Evolutionary conservation across 2,888 invertebrate genomes (phyloP), one percentile per base, ranked within the genome.

Genomic region (Xiphydria camelus): DNA sequence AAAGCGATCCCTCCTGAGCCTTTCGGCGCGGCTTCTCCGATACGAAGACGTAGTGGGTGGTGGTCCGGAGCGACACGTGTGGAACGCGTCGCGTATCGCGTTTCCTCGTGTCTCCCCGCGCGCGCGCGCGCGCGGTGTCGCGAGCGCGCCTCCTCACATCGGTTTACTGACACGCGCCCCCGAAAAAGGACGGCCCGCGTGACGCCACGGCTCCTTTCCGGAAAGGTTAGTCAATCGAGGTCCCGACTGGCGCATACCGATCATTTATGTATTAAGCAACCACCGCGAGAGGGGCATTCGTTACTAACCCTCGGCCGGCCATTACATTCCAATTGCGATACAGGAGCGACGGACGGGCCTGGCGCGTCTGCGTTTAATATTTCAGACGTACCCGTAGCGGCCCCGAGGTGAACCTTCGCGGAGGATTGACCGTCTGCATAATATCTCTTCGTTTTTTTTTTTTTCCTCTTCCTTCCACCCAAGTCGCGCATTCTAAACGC

Each of bases 111-210:
- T 25, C 49, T 42, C 40, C 42, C 45, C 49, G 48, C 45, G 42
- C 38, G 45, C 47, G 35, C 50, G 23, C 47, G 43, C 44, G 25
- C 26, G 36, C 12, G 15, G 23, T 47, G 50, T 34, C 41, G 43
- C 45, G 39, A 36, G 22, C 22, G 17, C 5, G 7, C 9, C 22
- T 25, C 33, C 26, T 12, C 34, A 17, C 34, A 36, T 35, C 47
- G 44, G 43, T 61, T 58, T 46, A 45, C 55, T 44, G 59, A 53
- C 56, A 53, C 49, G 49, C 48, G 43, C 15, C 42, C 67, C 64
- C 61, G 68, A 69, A 69, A 65, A 64, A 68, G 68, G 41, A 42
- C 57, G 61, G 53, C 53, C 45, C 37, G 50, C 53, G 56, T 66
- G 70, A 68, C 68, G 68, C 62, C 64, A 49, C 51, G 53, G 37